Conservation (phyloP, 2,888 invertebrate genomes). For the Nezara viridula region DNA sequence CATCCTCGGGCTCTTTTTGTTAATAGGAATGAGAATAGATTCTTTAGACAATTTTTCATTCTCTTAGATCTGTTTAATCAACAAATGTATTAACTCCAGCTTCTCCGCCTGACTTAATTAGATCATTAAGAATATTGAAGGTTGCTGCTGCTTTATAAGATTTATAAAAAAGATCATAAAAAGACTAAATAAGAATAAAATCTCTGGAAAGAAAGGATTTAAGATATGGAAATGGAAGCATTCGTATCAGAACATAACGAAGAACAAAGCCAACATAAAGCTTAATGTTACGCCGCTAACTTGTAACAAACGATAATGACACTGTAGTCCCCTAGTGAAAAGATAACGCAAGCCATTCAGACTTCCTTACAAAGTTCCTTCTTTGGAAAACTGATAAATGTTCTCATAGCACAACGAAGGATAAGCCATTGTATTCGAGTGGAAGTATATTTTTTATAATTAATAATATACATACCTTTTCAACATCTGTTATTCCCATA, state of each 20-base stretch:
- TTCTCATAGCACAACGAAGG: not conserved
- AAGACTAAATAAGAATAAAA: not conserved
- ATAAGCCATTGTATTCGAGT: not conserved
- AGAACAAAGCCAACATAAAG: not conserved
- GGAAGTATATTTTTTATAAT: not conserved
- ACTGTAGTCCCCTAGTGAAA: not conserved
- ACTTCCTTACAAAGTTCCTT: not conserved
- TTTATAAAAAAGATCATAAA: too few relatives aligned
- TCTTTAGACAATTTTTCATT: too few relatives aligned
- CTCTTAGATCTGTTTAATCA: too few relatives aligned
- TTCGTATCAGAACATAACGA: not conserved
- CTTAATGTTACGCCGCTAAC: not conserved
- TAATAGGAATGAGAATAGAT: too few relatives aligned
- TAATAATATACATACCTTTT: constrained; percentile 5
- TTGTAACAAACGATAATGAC: not conserved
- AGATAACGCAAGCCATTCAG: not conserved
- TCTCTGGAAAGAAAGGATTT: not conserved
- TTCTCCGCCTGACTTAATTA: too few relatives aligned
- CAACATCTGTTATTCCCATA: not conserved
- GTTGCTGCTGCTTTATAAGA: too few relatives aligned
- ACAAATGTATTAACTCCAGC: too few relatives aligned
- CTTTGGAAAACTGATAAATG: not conserved
- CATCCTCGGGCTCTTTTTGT: too few relatives aligned
- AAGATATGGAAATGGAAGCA: not conserved
- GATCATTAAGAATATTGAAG: too few relatives aligned